These are phyloP conservation scores for Lordiphosa clarofinis DNA, from an alignment of 1,140 invertebrate genomes.

Conservation along the genomic window DNA sequence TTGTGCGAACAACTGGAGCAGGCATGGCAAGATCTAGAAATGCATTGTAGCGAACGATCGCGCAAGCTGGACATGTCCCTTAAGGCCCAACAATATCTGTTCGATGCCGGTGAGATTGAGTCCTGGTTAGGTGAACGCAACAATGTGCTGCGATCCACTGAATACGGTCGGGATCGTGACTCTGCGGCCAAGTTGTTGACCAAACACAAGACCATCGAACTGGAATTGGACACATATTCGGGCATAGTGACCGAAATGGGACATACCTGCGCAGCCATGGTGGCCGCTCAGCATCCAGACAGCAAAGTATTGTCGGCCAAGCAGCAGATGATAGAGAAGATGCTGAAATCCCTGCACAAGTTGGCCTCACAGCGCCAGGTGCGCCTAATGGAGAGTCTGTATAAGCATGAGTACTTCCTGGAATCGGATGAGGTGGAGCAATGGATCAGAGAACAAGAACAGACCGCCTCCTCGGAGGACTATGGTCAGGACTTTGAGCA, in stretches of 20 bases:
- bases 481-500: slow-evolving; percentile 99
- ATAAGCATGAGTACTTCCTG: slow-evolving; percentile 94
- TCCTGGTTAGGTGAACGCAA: slow-evolving; percentile 94
- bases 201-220: slow-evolving; percentile 94
- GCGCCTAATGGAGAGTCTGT: slow-evolving; percentile 93
- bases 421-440: slow-evolving; percentile 94
- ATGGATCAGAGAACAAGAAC: slow-evolving; percentile 97
- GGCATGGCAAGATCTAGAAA: slow-evolving; percentile 86
- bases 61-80: slow-evolving; percentile 91
- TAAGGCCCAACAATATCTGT: slow-evolving; percentile 93
- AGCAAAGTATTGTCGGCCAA: slow-evolving; percentile 89
- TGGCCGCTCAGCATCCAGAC: slow-evolving; percentile 88
- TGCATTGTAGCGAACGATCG: slow-evolving; percentile 86
- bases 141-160: slow-evolving; percentile 88
- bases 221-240: slow-evolving; percentile 96
- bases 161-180: slow-evolving; percentile 93
- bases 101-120: slow-evolving; percentile 95
- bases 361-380: slow-evolving; percentile 89
- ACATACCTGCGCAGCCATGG: slow-evolving; percentile 89
- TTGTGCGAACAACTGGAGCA: slow-evolving; percentile 84
- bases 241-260: slow-evolving; percentile 96
- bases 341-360: slow-evolving; percentile 90
- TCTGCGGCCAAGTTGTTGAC: slow-evolving; percentile 94
- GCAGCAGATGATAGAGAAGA: slow-evolving; percentile 88
- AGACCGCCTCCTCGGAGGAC: slow-evolving; percentile 94